A percentile compares a stretch with the other conserved stretches of the same genome.
phyloP scores from a whole-genome alignment of 2,888 invertebrate species.

The Apeira syringaria region DNA sequence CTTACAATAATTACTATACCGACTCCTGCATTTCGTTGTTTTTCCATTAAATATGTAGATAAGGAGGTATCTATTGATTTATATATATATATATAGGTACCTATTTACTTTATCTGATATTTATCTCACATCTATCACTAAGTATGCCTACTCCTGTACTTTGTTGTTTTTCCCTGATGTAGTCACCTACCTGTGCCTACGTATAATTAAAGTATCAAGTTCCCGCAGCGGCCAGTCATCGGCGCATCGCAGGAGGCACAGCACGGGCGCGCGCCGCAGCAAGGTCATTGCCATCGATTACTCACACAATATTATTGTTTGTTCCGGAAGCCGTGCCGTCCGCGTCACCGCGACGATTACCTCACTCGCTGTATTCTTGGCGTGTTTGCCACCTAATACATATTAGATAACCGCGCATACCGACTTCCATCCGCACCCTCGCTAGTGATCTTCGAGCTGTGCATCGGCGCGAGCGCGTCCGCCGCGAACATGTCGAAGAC shows the following conservation, averaged over 20 bases:
- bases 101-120: no score
- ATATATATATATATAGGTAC: no score
- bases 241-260: constrained; percentile 39
- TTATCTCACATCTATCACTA: no score
- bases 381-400: constrained; percentile 65
- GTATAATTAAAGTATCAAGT: constrained; percentile 19
- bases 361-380: no score
- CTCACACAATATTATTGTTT: constrained; percentile 70
- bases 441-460: constrained; percentile 69
- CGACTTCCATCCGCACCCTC: constrained; percentile 61
- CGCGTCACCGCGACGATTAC: constrained; percentile 70
- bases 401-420: constrained; percentile 71
- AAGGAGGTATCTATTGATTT: no score
- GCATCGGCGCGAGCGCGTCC: constrained; percentile 62
- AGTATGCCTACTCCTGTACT: no score
- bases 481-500: constrained; percentile 57
- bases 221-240: constrained; percentile 40
- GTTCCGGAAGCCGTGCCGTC: constrained; percentile 72
- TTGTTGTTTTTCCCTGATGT: no score
- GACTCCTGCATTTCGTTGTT: no score
- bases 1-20: no score
- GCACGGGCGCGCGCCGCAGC: constrained; percentile 50
- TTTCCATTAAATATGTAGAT: no score
- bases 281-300: constrained; percentile 70
- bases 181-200: no score